Evolutionary conservation across 2,797 vertebrate species (phyloP), one percentile per base, ranked within the genome.

Genomic region (Enteromius viviparus): DNA sequence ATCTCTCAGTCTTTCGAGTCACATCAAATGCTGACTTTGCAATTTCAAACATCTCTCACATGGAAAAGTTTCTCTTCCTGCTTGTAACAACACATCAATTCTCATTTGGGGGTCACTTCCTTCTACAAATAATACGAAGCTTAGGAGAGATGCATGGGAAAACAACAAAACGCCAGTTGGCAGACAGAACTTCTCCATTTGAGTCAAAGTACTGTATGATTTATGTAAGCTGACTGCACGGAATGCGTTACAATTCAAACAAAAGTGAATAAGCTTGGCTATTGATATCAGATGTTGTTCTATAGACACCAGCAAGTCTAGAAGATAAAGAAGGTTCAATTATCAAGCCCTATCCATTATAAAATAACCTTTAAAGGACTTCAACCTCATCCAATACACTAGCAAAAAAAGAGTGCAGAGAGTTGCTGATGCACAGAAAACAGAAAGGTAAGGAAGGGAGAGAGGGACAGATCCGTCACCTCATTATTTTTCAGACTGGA

Each of bases 381-480:
- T 83, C 79, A 87, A 80, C 83, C 69, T 85, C 79, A 85, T 80
- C 85, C 86, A 82, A 80, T 86, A 88, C 65, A 51, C 81, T 2
- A 37, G 6, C 6, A 70, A 81, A 58, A 75, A 83, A 78, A 88
- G 82, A 84, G 85, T 84, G 77, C 81, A 71, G 71, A 88, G 77
- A 84, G 77, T 87, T 89, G 88, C 89, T 88, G 87, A 90, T 87
- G 85, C 88, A 88, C 83, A 82, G 72, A 82, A 85, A 89, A 84
- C 74, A 76, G 70, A 14, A 82, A 80, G 78, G 78, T 76, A 83
- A 81, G 51, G 60, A 40, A 65, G 7, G 51, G 66, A 70, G 49
- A 42, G 60, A 80, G 78, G 84, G 80, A 85, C 32, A 81, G 79
- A 86, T 66, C 83, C 45, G 79, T 85, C 85, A 81, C 79, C 87